Percentiles rank a stretch among this genome's conserved stretches.
Evolutionary conservation across 2,797 vertebrate genomes (phyloP).

Genomic region (Smutsia temminckii): DNA sequence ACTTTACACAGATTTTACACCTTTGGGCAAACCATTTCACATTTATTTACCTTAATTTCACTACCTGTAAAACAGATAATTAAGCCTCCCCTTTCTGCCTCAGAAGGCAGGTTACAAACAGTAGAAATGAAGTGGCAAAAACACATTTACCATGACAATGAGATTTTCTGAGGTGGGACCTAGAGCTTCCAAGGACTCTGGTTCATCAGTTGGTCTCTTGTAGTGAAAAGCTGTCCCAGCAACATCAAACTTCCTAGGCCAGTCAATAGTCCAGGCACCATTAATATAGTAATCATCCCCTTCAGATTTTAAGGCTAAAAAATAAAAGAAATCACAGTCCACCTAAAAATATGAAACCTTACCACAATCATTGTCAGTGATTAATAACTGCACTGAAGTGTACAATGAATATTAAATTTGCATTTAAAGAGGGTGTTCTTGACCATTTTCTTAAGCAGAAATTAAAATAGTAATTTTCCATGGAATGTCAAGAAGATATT

Average conservation of each 20-base stretch:
- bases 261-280: constrained; percentile 99
- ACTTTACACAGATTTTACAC: background rate
- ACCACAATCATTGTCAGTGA: background rate
- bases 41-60: constrained; percentile 44
- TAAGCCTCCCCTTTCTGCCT: background rate
- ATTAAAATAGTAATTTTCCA: constrained; percentile 37
- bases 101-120: constrained; percentile 2
- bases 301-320: constrained; percentile 96
- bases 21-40: constrained; percentile 17
- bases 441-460: constrained; percentile 39
- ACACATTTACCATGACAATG: constrained; percentile 93
- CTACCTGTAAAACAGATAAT: constrained; percentile 9
- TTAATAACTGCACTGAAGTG: background rate
- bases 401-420: constrained; percentile 27
- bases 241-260: constrained; percentile 98
- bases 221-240: constrained; percentile 97
- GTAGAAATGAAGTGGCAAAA: constrained; percentile 47
- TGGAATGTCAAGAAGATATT: background rate
- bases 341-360: constrained; percentile 82
- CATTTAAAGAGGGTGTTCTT: background rate
- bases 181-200: constrained; percentile 95
- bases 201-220: constrained; percentile 94
- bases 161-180: constrained; percentile 96
- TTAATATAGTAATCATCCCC: constrained; percentile 98
- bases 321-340: constrained; percentile 77